Evolutionary conservation across 2,888 invertebrate species (phyloP).

Genomic region (Synergus itoensis): DNA sequence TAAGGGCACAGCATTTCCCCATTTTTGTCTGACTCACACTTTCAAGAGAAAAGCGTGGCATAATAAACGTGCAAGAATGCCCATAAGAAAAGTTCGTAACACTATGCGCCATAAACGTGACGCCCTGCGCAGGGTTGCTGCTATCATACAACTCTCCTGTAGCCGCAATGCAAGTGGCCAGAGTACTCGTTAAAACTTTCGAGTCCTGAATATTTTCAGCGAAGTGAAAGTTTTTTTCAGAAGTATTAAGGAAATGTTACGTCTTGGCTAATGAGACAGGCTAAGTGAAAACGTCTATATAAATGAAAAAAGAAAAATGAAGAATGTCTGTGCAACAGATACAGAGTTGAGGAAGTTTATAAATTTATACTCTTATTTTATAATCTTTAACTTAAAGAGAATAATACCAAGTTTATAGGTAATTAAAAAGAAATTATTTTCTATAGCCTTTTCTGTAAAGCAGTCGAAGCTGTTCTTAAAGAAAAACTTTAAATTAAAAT

Average conservation of each 20-base stretch:
- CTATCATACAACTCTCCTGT: slow-evolving; percentile 20
- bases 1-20: slow-evolving; percentile 17
- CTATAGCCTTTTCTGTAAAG: background rate
- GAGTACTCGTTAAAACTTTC: slow-evolving; percentile 53
- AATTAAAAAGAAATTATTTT: background rate
- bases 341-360: background rate
- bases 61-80: slow-evolving; percentile 29
- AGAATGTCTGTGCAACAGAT: background rate
- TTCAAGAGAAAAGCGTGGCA: slow-evolving; percentile 20
- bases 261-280: slow-evolving; percentile 36
- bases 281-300: slow-evolving; percentile 17
- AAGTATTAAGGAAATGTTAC: slow-evolving; percentile 34
- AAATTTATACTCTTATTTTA: background rate
- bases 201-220: slow-evolving; percentile 48
- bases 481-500: too few species aligned
- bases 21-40: slow-evolving; percentile 23
- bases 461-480: background rate
- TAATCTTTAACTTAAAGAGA: background rate
- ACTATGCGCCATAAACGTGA: slow-evolving; percentile 42
- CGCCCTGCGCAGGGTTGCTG: slow-evolving; percentile 5
- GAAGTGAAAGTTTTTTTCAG: slow-evolving; percentile 46
- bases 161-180: slow-evolving; percentile 41
- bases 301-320: background rate
- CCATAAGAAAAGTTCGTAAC: slow-evolving; percentile 42
- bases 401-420: background rate